phyloP scores from a whole-genome alignment of 2,888 invertebrate genomes.

The Venustoraphidia nigricollis region DNA sequence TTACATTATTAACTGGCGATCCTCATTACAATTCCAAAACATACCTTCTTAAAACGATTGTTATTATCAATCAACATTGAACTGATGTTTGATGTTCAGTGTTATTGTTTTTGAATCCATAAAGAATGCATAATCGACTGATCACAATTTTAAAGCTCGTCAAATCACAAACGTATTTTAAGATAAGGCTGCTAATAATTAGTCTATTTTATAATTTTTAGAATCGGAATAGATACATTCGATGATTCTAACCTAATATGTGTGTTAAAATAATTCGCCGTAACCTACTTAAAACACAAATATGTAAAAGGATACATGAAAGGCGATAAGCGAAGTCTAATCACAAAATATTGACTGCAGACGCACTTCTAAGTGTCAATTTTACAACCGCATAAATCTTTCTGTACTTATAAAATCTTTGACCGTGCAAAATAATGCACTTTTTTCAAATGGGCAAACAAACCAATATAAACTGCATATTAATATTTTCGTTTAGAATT shows the following conservation, averaged over 20 bases:
- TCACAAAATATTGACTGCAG: background rate
- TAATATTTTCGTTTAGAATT: background rate
- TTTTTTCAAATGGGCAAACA: background rate
- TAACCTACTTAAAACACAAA: background rate
- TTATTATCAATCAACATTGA: too few species aligned
- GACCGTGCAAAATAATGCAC: background rate
- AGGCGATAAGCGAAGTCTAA: background rate
- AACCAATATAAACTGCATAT: too few species aligned
- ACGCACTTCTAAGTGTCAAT: background rate
- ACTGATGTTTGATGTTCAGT: too few species aligned
- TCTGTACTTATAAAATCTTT: too few species aligned
- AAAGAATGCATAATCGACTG: too few species aligned
- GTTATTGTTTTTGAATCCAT: too few species aligned
- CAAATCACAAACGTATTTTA: too few species aligned
- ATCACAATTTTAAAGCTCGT: too few species aligned
- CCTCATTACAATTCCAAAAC: too few species aligned
- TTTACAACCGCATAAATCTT: too few species aligned
- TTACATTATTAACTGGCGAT: too few species aligned
- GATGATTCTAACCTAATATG: constrained; percentile 10
- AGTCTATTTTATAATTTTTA: background rate
- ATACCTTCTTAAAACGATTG: too few species aligned
- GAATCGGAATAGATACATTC: background rate
- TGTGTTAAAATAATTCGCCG: background rate
- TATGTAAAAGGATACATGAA: background rate
- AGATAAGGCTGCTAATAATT: background rate